Percentiles rank a stretch among this genome's conserved stretches.
Conservation (phyloP, 1,140 invertebrate genomes). For the Rhopalosiphum maidis region DNA sequence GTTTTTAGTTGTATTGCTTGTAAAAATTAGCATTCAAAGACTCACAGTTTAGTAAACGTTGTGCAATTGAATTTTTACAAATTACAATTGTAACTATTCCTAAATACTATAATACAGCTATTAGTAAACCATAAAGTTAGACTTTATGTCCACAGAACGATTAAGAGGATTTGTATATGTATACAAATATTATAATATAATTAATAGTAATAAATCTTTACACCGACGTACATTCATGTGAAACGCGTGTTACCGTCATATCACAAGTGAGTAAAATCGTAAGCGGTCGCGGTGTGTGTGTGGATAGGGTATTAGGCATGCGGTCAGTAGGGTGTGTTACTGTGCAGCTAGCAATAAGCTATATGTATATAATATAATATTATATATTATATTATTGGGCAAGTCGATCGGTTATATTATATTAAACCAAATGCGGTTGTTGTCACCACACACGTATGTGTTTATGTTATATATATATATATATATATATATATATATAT, state of each 20-base stretch:
- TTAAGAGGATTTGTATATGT: no score
- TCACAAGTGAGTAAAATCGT: not conserved
- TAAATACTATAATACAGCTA: no score
- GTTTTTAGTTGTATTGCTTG: no score
- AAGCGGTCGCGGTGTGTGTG: not conserved
- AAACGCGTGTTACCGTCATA: not conserved
- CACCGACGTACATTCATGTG: no score
- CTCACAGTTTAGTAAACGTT: no score
- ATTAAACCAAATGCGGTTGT: conserved; percentile 51
- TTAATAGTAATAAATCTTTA: not conserved
- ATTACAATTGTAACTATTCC: no score
- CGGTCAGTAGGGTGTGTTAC: not conserved
- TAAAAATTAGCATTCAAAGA: no score
- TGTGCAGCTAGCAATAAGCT: not conserved
- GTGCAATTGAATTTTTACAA: no score
- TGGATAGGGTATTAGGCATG: not conserved
- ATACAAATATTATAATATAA: not conserved
- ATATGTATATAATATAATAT: no score
- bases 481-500: not conserved
- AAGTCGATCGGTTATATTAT: conserved; percentile 40
- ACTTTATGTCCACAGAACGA: no score
- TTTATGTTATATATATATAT: not conserved
- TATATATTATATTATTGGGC: not conserved
- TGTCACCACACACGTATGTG: conserved; percentile 40
- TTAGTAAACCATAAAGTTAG: no score